These are phyloP conservation scores for Ctena decussata DNA, from an alignment of 2,888 invertebrate genomes.

Conservation along the genomic window DNA sequence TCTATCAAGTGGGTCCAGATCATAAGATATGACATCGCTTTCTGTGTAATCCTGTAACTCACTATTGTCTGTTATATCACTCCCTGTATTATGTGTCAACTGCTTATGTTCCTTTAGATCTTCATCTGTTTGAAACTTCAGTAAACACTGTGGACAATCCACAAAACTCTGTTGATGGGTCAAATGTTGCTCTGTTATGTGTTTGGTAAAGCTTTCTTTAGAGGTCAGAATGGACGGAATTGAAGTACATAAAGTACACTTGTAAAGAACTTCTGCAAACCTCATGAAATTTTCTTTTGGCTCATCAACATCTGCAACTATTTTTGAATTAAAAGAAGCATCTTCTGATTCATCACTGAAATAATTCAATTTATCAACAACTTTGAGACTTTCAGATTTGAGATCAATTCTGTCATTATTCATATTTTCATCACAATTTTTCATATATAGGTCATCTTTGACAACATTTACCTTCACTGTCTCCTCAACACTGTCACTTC, in stretches of 20 bases:
- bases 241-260: slow-evolving; percentile 79
- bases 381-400: neutral
- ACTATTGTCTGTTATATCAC: slow-evolving; percentile 14
- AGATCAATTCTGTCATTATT: neutral
- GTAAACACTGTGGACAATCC: slow-evolving; percentile 68
- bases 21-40: slow-evolving; percentile 42
- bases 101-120: slow-evolving; percentile 70
- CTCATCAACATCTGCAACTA: neutral
- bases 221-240: slow-evolving; percentile 79
- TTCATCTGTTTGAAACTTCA: slow-evolving; percentile 76
- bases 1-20: slow-evolving; percentile 37
- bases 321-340: neutral
- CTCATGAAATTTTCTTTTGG: slow-evolving; percentile 65
- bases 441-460: neutral
- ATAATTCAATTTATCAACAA: neutral
- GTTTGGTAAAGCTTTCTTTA: slow-evolving; percentile 73
- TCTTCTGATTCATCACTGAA: neutral
- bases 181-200: slow-evolving; percentile 76
- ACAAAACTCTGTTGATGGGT: slow-evolving; percentile 45
- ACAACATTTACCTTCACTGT: too few relatives aligned
- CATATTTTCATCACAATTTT: neutral
- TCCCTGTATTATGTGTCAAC: slow-evolving; percentile 56
- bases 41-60: slow-evolving; percentile 15
- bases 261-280: slow-evolving; percentile 81
- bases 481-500: too few relatives aligned